Percentiles rank a stretch among this genome's conserved stretches.
These are phyloP conservation scores for Caligus rogercresseyi DNA, from an alignment of 1,140 invertebrate species.

Conservation along the genomic window DNA sequence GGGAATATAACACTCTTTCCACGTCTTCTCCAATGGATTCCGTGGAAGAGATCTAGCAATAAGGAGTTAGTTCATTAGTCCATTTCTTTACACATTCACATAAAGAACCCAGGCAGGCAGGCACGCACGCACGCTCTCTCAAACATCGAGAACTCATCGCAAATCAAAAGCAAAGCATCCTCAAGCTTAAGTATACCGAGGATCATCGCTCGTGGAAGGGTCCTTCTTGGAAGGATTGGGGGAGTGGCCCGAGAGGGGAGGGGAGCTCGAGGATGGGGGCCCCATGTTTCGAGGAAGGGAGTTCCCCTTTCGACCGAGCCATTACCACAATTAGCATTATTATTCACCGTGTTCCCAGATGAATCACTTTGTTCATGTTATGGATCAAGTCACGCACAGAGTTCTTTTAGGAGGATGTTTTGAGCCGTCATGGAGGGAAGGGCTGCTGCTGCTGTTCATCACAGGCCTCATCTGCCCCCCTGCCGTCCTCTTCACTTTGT, in stretches of 20 bases:
- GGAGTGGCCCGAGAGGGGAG: neutral
- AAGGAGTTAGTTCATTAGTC: too few relatives aligned
- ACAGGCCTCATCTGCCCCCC: neutral
- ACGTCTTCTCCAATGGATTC: too few relatives aligned
- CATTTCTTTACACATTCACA: too few relatives aligned
- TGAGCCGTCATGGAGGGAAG: too few relatives aligned
- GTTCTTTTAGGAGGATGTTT: neutral
- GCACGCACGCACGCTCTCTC: too few relatives aligned
- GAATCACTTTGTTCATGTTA: conserved; percentile 13
- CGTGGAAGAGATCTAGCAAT: too few relatives aligned
- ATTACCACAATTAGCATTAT: neutral
- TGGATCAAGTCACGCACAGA: conserved; percentile 15
- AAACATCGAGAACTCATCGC: conserved; percentile 9
- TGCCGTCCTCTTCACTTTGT: neutral
- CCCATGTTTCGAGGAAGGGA: neutral
- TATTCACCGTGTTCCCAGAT: neutral
- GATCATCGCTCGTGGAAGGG: conserved; percentile 16
- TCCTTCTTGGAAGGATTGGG: conserved; percentile 10
- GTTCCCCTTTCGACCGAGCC: neutral
- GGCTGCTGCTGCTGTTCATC: neutral
- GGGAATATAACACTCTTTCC: too few relatives aligned
- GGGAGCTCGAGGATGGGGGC: neutral
- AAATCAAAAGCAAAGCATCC: conserved; percentile 17
- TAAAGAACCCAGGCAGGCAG: too few relatives aligned
- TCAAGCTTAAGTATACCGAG: conserved; percentile 18